Base-by-base conservation (phyloP, 2,797 vertebrate genomes). In the Rhynchonycteris naso region DNA sequence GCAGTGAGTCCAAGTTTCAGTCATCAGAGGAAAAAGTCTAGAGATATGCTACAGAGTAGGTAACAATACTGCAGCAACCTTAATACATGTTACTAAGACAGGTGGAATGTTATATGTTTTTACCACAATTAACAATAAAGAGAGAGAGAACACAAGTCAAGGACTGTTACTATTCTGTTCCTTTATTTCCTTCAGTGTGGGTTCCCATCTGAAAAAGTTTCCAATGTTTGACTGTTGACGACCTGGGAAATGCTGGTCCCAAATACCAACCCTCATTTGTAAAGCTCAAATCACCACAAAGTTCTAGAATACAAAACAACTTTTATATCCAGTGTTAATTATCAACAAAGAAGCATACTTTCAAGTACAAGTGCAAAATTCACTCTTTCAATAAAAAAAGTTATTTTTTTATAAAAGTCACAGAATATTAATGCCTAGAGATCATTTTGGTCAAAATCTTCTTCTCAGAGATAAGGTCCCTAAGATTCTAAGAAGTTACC, bases 191-290 rank as follows among this genome's bases (percentile, higher is more conserved):
- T 84, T 95, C 75, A 65, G 16, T 35, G 19, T 43, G 22, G 2
- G 83, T 30, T 75, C 85, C 84, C 79, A 35, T 92, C 74, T 88
- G 58, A 84, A 85, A 91, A 91, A 52, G 19, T 88, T 94, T 93
- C 69, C 61, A 35, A 9, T 1, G 5, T 83, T 69, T 90, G 95
- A 96, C 86, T 50, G 84, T 95, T 86, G 33, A 83, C 59, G 66
- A 79, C 59, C 88, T 83, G 47, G 24, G 74, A 94, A 96, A 74
- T n/a, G 24, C 75, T 66, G 69, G 85, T 66, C 92, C 94, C 93
- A 95, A 95, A 95, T 86, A 92, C 90, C 96, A 96, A 78, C 24
- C 81, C 78, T 95, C 95, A 61, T 93, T 96, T 96, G 93, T 88
- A 93, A 97, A 71, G 19, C 79, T 96, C 78, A 65, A 87, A 90